These are phyloP conservation scores for Mormyrus proboscirostris DNA, from an alignment of 2,797 vertebrate genomes.

Conservation along the genomic window DNA sequence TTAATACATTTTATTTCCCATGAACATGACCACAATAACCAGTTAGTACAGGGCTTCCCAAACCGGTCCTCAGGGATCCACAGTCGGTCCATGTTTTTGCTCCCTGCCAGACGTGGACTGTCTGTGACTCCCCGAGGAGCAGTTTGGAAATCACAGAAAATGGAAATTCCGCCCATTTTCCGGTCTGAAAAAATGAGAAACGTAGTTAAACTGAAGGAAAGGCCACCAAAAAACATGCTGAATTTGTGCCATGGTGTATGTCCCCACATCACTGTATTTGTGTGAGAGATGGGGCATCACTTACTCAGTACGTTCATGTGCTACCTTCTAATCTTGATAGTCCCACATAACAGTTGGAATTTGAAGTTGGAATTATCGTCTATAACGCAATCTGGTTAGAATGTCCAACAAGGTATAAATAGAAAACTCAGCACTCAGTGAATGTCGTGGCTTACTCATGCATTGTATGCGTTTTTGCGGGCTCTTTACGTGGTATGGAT, in stretches of 20 bases:
- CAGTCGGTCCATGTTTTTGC: background rate
- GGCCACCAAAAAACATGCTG: background rate
- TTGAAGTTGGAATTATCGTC: background rate
- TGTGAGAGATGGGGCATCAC: background rate
- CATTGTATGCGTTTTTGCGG: background rate
- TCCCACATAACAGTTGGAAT: background rate
- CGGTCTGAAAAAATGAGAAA: background rate
- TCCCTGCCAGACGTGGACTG: background rate
- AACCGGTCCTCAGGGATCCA: background rate
- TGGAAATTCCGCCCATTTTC: background rate
- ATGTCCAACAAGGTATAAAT: background rate
- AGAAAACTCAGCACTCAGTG: background rate
- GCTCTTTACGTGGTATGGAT: background rate
- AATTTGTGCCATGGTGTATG: background rate
- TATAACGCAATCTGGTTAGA: background rate
- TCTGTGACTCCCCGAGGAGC: background rate
- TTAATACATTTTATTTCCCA: background rate
- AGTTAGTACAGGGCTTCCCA: background rate
- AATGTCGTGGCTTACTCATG: background rate
- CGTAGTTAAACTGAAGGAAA: background rate
- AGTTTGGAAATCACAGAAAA: background rate
- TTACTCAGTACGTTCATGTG: background rate
- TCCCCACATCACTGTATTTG: background rate
- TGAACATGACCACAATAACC: background rate
- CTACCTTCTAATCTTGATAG: background rate